A percentile compares a stretch with the other conserved stretches of the same genome.
phyloP scores from a whole-genome alignment of 2,797 vertebrate genomes.

The Centroberyx gerrardi region DNA sequence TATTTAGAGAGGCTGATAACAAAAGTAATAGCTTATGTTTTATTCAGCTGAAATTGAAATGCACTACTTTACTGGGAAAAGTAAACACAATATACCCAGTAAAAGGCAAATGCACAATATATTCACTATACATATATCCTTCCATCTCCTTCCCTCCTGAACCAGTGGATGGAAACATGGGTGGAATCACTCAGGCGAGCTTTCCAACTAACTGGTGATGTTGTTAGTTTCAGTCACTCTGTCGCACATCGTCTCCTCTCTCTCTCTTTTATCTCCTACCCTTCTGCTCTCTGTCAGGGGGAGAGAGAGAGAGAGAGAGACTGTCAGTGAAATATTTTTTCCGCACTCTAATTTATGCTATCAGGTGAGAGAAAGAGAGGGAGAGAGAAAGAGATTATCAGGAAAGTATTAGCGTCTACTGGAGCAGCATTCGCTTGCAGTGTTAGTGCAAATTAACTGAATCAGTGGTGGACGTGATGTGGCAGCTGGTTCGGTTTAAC shows the following conservation, averaged over 20 bases:
- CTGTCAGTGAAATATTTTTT: constrained; percentile 24
- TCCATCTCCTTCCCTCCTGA: too few relatives aligned
- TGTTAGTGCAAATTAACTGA: constrained; percentile 31
- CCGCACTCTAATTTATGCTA: background rate
- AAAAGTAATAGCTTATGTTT: too few relatives aligned
- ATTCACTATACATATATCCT: too few relatives aligned
- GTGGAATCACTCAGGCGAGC: background rate
- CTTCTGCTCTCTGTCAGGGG: background rate
- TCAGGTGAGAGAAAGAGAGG: background rate
- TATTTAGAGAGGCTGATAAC: too few relatives aligned
- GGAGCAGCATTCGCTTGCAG: background rate
- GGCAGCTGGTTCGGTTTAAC: constrained; percentile 23
- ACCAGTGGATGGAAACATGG: background rate
- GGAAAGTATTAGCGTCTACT: background rate
- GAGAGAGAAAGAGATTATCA: background rate
- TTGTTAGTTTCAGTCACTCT: constrained; percentile 9
- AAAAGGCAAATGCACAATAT: too few relatives aligned
- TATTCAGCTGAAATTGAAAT: too few relatives aligned
- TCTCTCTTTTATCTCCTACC: constrained; percentile 30
- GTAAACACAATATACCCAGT: too few relatives aligned
- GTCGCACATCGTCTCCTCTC: constrained; percentile 20
- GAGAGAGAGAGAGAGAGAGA: background rate
- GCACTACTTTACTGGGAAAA: background rate
- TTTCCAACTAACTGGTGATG: constrained; percentile 21
- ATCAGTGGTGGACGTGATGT: background rate